Conservation (phyloP, 2,113 vertebrate species). For the Donacobius atricapilla region DNA sequence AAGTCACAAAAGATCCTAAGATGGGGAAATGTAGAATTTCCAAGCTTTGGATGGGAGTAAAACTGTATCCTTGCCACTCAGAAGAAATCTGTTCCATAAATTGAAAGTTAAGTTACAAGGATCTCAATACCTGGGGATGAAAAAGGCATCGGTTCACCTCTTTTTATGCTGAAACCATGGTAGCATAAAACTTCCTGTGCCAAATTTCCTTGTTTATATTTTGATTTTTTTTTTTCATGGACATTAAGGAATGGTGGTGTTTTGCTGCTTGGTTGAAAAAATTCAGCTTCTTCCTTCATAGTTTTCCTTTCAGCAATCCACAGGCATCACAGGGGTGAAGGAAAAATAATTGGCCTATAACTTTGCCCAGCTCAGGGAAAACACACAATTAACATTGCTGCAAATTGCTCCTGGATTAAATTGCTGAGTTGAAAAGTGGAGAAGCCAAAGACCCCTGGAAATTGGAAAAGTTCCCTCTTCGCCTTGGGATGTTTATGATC, state of each 20-base stretch:
- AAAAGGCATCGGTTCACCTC: not conserved
- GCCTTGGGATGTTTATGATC: not conserved
- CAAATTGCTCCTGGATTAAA: not conserved
- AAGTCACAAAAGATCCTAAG: not conserved
- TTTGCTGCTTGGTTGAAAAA: not conserved
- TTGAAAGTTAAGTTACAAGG: not conserved
- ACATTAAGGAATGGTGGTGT: not conserved
- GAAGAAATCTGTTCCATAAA: not conserved
- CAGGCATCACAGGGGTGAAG: not conserved
- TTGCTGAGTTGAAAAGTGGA: not conserved
- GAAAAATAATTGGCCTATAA: constrained; percentile 47
- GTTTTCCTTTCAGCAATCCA: not conserved
- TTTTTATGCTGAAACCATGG: not conserved
- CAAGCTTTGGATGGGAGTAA: not conserved
- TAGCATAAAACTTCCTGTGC: not conserved
- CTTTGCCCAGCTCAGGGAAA: constrained; percentile 19
- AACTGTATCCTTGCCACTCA: not conserved
- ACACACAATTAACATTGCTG: not conserved
- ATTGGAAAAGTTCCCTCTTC: not conserved
- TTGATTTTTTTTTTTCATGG: not conserved
- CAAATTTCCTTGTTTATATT: not conserved
- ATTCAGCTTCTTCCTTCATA: not conserved
- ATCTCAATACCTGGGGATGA: not conserved
- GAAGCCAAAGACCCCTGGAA: not conserved
- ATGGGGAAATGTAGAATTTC: not conserved